Conservation (phyloP, 2,888 invertebrate species). For the Megamerina dolium region DNA sequence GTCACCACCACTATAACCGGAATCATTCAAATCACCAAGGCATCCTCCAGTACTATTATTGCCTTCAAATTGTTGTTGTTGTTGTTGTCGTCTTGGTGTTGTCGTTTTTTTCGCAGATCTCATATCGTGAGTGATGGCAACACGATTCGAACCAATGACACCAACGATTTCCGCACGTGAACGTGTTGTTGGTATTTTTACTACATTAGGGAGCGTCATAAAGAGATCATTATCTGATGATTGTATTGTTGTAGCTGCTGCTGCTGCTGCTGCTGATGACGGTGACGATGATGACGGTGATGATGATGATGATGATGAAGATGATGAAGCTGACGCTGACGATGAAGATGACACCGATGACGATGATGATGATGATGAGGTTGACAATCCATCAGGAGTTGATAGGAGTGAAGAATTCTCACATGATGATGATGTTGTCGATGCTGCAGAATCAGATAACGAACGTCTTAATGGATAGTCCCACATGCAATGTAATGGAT, state of each 20-base stretch:
- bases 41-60: slow-evolving; percentile 14
- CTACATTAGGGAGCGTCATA: too few species aligned
- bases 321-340: slow-evolving; percentile 22
- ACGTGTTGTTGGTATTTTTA: slow-evolving; percentile 12
- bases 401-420: slow-evolving; percentile 14
- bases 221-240: slow-evolving; percentile 3
- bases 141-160: slow-evolving; percentile 45
- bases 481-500: slow-evolving; percentile 47
- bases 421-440: slow-evolving; percentile 29
- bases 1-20: slow-evolving; percentile 41
- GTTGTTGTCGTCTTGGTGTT: slow-evolving; percentile 7
- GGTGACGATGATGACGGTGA: slow-evolving; percentile 10
- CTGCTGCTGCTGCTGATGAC: slow-evolving; percentile 1
- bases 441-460: slow-evolving; percentile 41
- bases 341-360: slow-evolving; percentile 27
- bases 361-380: slow-evolving; percentile 22
- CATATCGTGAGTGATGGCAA: slow-evolving; percentile 11
- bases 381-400: slow-evolving; percentile 23
- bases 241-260: neutral
- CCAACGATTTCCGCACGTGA: slow-evolving; percentile 42
- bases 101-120: slow-evolving; percentile 7
- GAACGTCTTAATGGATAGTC: slow-evolving; percentile 48
- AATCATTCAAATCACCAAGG: slow-evolving; percentile 34
- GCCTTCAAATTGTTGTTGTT: slow-evolving; percentile 1
- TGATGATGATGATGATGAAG: slow-evolving; percentile 7